Evolutionary conservation across 2,113 vertebrate genomes (phyloP), one percentile per base, ranked within the genome.

Genomic region (Amphiprion percula): DNA sequence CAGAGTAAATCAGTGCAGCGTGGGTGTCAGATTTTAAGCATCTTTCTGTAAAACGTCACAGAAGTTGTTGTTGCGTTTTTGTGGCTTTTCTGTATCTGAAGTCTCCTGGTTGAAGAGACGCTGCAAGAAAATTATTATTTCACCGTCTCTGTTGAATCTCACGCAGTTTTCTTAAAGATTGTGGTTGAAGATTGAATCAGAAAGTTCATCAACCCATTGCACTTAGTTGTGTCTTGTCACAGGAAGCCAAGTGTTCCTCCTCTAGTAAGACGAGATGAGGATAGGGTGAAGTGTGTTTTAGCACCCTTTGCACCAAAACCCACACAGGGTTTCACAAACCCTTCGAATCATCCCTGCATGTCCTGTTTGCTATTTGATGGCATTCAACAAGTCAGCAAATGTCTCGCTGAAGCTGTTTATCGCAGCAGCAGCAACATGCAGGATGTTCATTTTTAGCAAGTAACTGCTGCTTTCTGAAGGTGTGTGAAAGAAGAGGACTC

Each of bases 281-380:
- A 56, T 1, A 7, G 1, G 7, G 24, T 17, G 8, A 66, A 65
- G 41, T 80, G 77, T 0, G 75, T 88, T 80, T 90, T 92, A 82
- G 61, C 91, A 91, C 91, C 87, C 67, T 74, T 67, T 8, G 72
- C 69, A 89, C 87, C 77, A 75, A 83, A 89, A 90, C 0, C 90
- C 90, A 88, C 88, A 83, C 24, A 6, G 33, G 23, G 80, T 88
- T 77, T 89, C 77, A 74, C 2, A 74, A 75, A 60, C 63, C 69
- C 41, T 19, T 46, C 0, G 1, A 1, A 8, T 24, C 15, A 24
- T 12, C 0, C 0, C 21, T 7, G 0, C 26, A 2, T 16, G 21
- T n/a, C 8, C 4, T 17, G 0, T n/a, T n/a, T 54, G 30, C 17
- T 41, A 14, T 55, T 39, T 54, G 5, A 33, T 10, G 1, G 8